These are phyloP conservation scores for rabbit (Oryctolagus cuniculus) DNA, from an alignment of 2,113 vertebrate species.

Conservation along the genomic window mOryCun1.1 NC_091434.1:1050501-1051000, in stretches of 20 bases:
- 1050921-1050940: too few relatives aligned
- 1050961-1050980: too few relatives aligned
- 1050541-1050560: neutral
- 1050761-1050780: neutral
- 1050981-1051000: fast-evolving
- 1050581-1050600: neutral
- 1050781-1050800: fast-evolving
- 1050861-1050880: fast-evolving
- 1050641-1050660: fast-evolving
- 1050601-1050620: fast-evolving
- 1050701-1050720: too few relatives aligned
- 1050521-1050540: neutral
- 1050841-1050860: neutral
- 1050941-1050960: fast-evolving
- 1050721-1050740: neutral
- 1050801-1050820: neutral
- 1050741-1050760: too few relatives aligned
- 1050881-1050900: too few relatives aligned
- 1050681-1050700: too few relatives aligned
- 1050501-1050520: fast-evolving
- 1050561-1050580: neutral
- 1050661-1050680: neutral
- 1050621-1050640: neutral
- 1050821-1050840: fast-evolving
- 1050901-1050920: fast-evolving